A percentile compares a stretch with the other conserved stretches of the same genome.
Evolutionary conservation across 2,888 invertebrate species (phyloP).

Genomic region (Exephanes ischioxanthus): DNA sequence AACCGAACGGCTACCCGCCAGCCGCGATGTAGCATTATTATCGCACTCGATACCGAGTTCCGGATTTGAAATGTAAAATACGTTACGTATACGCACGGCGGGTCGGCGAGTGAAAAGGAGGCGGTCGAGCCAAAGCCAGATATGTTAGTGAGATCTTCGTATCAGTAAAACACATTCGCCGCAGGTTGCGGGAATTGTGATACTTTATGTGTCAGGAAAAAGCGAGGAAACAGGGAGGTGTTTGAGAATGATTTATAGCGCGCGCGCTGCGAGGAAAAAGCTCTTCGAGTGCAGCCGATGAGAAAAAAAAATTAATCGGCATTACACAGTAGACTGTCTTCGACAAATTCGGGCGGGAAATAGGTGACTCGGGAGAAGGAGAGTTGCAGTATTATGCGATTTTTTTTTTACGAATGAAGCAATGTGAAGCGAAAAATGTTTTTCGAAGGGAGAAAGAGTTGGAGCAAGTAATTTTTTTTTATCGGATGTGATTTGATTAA

Average conservation of each 20-base stretch:
- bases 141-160: conserved; percentile 54
- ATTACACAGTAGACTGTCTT: not conserved
- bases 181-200: conserved; percentile 14
- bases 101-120: conserved; percentile 11
- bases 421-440: not conserved
- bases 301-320: conserved; percentile 58
- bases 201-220: conserved; percentile 13
- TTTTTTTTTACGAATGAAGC: not conserved
- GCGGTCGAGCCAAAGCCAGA: conserved; percentile 36
- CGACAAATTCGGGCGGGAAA: not conserved
- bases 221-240: conserved; percentile 29
- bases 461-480: not conserved
- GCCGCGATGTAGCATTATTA: conserved; percentile 72
- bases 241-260: not conserved
- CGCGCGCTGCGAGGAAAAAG: not conserved
- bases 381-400: not conserved
- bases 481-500: not conserved
- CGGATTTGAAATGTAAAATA: conserved; percentile 64
- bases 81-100: conserved; percentile 50
- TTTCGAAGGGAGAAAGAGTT: too few species aligned
- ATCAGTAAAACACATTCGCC: conserved; percentile 52
- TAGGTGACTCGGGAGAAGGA: not conserved
- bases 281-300: conserved; percentile 40
- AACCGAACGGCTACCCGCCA: conserved; percentile 35
- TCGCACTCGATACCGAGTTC: conserved; percentile 58